phyloP scores from a whole-genome alignment of 2,888 invertebrate genomes.

The Phyllotreta cruciferae region DNA sequence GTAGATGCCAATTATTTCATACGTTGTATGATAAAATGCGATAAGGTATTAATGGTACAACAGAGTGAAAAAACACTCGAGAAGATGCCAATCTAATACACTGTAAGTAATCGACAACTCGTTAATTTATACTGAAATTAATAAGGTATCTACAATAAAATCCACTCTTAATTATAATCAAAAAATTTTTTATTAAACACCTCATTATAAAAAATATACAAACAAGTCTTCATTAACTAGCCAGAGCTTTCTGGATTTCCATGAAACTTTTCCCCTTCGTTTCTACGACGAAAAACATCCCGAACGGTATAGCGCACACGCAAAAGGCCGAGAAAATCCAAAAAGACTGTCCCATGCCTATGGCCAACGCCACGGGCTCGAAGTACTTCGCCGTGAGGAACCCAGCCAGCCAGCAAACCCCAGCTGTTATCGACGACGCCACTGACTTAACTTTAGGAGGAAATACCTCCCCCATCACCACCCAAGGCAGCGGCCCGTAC shows the following conservation, averaged over 20 bases:
- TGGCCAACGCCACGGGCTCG: conserved; percentile 36
- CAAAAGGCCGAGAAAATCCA: conserved; percentile 45
- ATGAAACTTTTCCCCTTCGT: conserved; percentile 46
- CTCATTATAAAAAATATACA: no score
- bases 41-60: no score
- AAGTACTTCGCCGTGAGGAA: conserved; percentile 46
- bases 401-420: conserved; percentile 38
- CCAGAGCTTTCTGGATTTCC: conserved; percentile 41
- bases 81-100: no score
- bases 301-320: conserved; percentile 40
- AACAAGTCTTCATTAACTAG: not conserved
- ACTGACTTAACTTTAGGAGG: conserved; percentile 72
- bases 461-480: conserved; percentile 82
- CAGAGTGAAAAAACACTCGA: no score
- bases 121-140: no score
- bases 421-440: conserved; percentile 63
- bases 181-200: no score
- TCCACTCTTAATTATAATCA: no score
- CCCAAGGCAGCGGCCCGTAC: conserved; percentile 81
- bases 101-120: no score
- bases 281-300: conserved; percentile 43
- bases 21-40: no score
- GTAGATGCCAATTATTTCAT: no score
- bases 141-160: no score
- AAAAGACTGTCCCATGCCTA: conserved; percentile 45